Evolutionary conservation across 2,797 vertebrate species (phyloP).

Genomic region (Margarornis squamiger): DNA sequence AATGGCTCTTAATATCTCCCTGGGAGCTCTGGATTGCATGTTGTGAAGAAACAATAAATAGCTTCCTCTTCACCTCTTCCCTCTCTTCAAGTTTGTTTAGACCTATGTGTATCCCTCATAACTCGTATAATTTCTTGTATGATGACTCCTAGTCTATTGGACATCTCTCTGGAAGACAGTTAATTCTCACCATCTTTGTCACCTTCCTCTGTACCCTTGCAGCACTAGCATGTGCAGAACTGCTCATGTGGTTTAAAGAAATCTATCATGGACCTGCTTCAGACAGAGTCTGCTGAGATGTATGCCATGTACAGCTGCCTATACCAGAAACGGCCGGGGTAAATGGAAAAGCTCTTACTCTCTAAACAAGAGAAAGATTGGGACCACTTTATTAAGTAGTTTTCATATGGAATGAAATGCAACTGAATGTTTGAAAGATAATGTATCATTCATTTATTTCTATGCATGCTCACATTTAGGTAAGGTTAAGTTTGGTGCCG

Average conservation of each 20-base stretch:
- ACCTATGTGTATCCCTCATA: not conserved
- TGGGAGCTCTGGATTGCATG: not conserved
- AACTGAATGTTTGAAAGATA: not conserved
- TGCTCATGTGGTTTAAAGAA: not conserved
- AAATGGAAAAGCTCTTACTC: not conserved
- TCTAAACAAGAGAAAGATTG: not conserved
- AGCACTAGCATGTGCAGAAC: not conserved
- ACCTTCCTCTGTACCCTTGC: not conserved
- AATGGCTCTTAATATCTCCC: not conserved
- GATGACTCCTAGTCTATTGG: not conserved
- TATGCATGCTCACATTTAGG: not conserved
- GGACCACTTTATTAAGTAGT: not conserved
- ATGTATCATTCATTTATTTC: not conserved
- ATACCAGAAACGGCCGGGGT: not conserved
- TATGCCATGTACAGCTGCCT: not conserved
- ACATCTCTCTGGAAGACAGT: not conserved
- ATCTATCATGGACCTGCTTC: rapidly evolving
- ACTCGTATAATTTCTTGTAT: not conserved
- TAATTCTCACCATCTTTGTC: not conserved
- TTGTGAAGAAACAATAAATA: not conserved
- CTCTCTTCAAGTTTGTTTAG: not conserved
- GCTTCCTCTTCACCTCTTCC: not conserved
- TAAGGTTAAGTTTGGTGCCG: not conserved
- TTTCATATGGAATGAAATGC: not conserved
- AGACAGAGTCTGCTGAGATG: not conserved